Evolutionary conservation across 2,888 invertebrate species (phyloP).

Genomic region (Napeogenes inachia): DNA sequence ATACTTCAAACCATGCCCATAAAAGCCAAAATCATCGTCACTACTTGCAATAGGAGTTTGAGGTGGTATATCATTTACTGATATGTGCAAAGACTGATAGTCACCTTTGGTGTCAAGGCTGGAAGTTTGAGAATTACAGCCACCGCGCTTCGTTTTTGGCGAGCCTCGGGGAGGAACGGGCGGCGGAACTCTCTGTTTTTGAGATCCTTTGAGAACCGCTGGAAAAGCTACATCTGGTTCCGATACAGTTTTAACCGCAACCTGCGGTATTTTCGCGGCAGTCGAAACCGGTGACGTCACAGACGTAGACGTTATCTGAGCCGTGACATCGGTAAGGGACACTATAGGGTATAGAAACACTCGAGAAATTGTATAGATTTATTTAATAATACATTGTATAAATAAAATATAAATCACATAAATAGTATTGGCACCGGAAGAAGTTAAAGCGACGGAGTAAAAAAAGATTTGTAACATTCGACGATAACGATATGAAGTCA

Average conservation of each 20-base stretch:
- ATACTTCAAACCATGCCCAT: conserved; percentile 69
- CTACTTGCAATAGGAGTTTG: conserved; percentile 66
- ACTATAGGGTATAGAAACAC: conserved; percentile 50
- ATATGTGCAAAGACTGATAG: conserved; percentile 59
- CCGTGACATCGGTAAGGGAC: conserved; percentile 76
- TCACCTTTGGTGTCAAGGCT: conserved; percentile 72
- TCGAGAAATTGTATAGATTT: conserved; percentile 46
- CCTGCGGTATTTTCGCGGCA: conserved; percentile 54
- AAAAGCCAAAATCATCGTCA: conserved; percentile 66
- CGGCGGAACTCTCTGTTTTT: conserved; percentile 88
- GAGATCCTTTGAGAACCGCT: conserved; percentile 84
- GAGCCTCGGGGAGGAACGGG: conserved; percentile 92
- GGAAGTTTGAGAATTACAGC: conserved; percentile 60
- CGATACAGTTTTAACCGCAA: conserved; percentile 54
- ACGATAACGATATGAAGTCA: conserved; percentile 41
- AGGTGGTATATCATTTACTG: conserved; percentile 60
- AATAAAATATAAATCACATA: conserved; percentile 37
- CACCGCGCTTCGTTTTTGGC: conserved; percentile 80
- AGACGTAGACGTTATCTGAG: conserved; percentile 72
- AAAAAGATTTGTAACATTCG: conserved; percentile 49
- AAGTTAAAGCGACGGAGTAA: conserved; percentile 37
- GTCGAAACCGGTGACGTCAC: conserved; percentile 68
- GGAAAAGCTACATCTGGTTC: conserved; percentile 82
- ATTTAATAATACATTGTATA: conserved; percentile 51
- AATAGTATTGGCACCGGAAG: conserved; percentile 44